Evolutionary conservation across 2,888 invertebrate species (phyloP).

Genomic region (Venusia cambrica): DNA sequence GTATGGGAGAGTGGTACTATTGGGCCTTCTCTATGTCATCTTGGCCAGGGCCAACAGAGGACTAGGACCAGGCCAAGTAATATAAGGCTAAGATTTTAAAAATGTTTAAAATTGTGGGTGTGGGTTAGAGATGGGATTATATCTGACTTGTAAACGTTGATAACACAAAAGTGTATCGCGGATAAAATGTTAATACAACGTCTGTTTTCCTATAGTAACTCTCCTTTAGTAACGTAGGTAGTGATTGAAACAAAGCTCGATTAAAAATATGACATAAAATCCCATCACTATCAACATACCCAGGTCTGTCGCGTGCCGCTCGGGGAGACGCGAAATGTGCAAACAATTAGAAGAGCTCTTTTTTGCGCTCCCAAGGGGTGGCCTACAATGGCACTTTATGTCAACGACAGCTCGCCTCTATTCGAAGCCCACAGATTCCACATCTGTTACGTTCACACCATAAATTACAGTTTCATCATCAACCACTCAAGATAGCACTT

Average conservation of each 20-base stretch:
- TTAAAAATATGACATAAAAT: slow-evolving; percentile 24
- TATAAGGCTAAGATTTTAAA: too few relatives aligned
- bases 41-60: too few relatives aligned
- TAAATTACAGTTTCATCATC: slow-evolving; percentile 47
- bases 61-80: too few relatives aligned
- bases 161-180: too few relatives aligned
- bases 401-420: slow-evolving; percentile 60
- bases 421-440: slow-evolving; percentile 56
- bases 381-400: slow-evolving; percentile 67
- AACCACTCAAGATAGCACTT: slow-evolving; percentile 33
- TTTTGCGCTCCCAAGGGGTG: slow-evolving; percentile 56
- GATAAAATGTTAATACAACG: too few relatives aligned
- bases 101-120: too few relatives aligned
- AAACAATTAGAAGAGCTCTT: slow-evolving; percentile 76
- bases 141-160: too few relatives aligned
- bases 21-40: too few relatives aligned
- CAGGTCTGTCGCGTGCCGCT: slow-evolving; percentile 41
- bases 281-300: slow-evolving; percentile 31
- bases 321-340: slow-evolving; percentile 69
- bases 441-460: slow-evolving; percentile 68
- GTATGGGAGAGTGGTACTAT: too few relatives aligned
- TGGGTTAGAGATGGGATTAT: too few relatives aligned
- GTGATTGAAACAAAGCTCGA: slow-evolving; percentile 18
- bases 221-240: slow-evolving; percentile 1
- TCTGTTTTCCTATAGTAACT: too few relatives aligned